A percentile compares a stretch with the other conserved stretches of the same genome.
Evolutionary conservation across 64 coral and sea anemone genomes (phyloP).

Genomic region (Pachyseris speciosa): DNA sequence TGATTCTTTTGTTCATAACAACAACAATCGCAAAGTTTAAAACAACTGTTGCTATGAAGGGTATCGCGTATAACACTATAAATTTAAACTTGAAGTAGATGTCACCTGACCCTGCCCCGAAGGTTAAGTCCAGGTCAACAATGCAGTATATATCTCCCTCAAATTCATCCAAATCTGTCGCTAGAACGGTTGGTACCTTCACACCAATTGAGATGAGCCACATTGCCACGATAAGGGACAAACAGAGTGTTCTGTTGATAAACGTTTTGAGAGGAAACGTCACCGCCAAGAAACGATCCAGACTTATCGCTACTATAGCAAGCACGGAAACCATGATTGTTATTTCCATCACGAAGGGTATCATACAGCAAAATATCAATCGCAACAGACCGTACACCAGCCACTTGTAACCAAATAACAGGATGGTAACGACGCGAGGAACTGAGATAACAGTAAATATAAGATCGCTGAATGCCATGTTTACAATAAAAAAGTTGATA

Average conservation of each 20-base stretch:
- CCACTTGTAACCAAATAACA: constrained; percentile 72
- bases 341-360: constrained; percentile 59
- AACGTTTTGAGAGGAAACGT: constrained; percentile 61
- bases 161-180: background rate
- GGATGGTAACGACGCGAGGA: constrained; percentile 72
- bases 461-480: constrained; percentile 69
- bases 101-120: constrained; percentile 46
- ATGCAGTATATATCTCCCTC: constrained; percentile 28
- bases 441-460: constrained; percentile 67
- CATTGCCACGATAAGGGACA: background rate
- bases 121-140: constrained; percentile 55
- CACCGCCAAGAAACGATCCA: constrained; percentile 73
- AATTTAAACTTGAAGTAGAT: constrained; percentile 56
- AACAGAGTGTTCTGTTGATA: constrained; percentile 14
- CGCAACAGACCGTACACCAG: constrained; percentile 35
- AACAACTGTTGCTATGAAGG: constrained; percentile 38
- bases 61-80: constrained; percentile 53
- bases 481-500: constrained; percentile 85
- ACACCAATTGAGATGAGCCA: constrained; percentile 60
- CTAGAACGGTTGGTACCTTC: constrained; percentile 38
- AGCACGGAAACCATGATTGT: constrained; percentile 67
- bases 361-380: constrained; percentile 54
- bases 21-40: constrained; percentile 69
- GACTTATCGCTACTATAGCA: constrained; percentile 69
- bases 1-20: background rate